phyloP scores from a whole-genome alignment of 2,797 vertebrate genomes.

The Ctenosaura bakeri region DNA sequence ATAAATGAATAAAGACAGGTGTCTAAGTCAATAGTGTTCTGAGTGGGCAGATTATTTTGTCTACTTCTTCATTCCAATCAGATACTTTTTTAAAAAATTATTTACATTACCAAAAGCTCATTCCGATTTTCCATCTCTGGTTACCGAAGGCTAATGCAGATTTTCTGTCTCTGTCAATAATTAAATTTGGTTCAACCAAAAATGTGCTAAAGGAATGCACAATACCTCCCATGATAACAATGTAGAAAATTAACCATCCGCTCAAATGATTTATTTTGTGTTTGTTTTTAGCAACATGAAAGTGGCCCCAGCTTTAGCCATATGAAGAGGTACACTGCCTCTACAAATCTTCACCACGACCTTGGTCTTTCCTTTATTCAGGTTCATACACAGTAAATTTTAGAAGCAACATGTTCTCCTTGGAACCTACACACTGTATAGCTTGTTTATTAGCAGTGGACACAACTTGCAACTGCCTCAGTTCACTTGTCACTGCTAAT shows the following conservation, averaged over 20 bases:
- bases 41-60: background rate
- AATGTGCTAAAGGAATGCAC: too few species aligned
- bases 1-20: background rate
- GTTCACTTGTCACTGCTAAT: background rate
- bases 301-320: background rate
- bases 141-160: background rate
- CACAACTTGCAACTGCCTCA: background rate
- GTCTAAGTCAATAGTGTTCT: background rate
- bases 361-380: background rate
- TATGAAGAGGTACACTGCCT: background rate
- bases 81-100: background rate
- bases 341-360: background rate
- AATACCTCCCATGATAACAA: background rate
- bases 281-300: conserved; percentile 6
- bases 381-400: too few species aligned
- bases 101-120: background rate
- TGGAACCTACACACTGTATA: background rate
- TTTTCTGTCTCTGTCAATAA: background rate
- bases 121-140: background rate
- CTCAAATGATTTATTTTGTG: background rate
- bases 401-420: background rate
- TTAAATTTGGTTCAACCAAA: conserved; percentile 16
- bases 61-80: background rate
- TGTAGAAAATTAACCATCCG: background rate
- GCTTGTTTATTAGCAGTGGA: background rate